Percentiles rank a stretch among this genome's conserved stretches.
These are phyloP conservation scores for Aramus guarauna DNA, from an alignment of 2,113 vertebrate genomes.

Conservation along the genomic window DNA sequence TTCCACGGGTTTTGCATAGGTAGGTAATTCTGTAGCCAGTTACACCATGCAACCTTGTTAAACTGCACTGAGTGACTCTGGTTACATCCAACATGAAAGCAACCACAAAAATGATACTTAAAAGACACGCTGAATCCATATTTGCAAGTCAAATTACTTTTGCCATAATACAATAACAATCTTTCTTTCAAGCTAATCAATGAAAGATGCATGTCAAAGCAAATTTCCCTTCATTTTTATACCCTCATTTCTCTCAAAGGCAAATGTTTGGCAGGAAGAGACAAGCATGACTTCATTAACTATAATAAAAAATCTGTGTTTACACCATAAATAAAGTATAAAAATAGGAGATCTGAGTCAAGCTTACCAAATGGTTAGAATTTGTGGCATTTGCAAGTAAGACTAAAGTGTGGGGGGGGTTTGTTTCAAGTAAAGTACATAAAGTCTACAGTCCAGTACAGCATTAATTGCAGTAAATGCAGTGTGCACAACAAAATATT, in stretches of 20 bases:
- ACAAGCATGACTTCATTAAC: background rate
- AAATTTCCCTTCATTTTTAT: background rate
- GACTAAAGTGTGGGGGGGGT: rapidly evolving
- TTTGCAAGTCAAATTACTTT: background rate
- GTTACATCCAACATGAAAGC: background rate
- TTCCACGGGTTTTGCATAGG: background rate
- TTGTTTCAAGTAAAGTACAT: background rate
- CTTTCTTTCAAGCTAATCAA: background rate
- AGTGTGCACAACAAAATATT: rapidly evolving
- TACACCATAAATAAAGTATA: background rate
- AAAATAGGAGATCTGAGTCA: background rate
- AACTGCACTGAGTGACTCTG: background rate
- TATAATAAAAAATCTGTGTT: background rate
- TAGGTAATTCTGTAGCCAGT: background rate
- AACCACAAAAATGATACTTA: background rate
- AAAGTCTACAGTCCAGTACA: background rate
- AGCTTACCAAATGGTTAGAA: background rate
- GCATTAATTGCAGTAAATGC: background rate
- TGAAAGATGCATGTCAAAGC: background rate
- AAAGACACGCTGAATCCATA: background rate
- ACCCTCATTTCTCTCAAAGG: background rate
- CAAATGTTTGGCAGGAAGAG: background rate
- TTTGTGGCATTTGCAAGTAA: background rate
- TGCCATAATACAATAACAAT: background rate
- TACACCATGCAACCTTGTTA: background rate